Base-by-base conservation (phyloP, 2,888 invertebrate species). In the Rambutsinella grinnellia region DNA sequence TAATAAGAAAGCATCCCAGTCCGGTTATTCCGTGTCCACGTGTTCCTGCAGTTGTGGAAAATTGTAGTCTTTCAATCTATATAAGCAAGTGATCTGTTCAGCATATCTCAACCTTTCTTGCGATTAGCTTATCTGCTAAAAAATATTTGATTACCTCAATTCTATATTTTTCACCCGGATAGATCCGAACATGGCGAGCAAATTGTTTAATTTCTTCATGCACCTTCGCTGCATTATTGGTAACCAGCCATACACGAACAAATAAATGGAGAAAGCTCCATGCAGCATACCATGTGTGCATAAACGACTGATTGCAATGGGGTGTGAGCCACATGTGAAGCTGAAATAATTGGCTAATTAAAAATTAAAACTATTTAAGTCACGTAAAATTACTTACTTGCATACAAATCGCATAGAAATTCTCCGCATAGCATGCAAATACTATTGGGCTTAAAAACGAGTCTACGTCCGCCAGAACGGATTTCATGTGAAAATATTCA, bases 341-440 rank as follows among this genome's bases (percentile, higher is more conserved):
- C 67, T 67, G 21, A 21, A 65, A 54, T n/a, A n/a, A n/a, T n/a
- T n/a, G n/a, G n/a, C n/a, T n/a, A n/a, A n/a, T n/a, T n/a, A n/a
- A 49, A 17, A 6, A 49, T 49, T 15, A 49, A 49, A 49, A 49
- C 19, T 49, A 49, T n/a, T 13, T 44, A 19, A n/a, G 17, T 36
- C 60, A 60, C n/a, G 24, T 6, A 6, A 27, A 56, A 56, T 54
- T 23, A 28, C 26, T 54, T 63, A 78, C 74, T 54, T 74, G 72
- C 72, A 78, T 78, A 51, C 74, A 78, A 23, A 74, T 27, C 13
- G 74, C 74, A 27, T 78, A 74, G 44, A 72, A 56, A 17, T 77
- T 77, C 47, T 68, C 51, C 0, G 36, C 24, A 44, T 67, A 67
- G 8, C 61, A 62, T 8, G 21, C 63, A 47, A 77, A 77, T 28